A percentile compares a stretch with the other conserved stretches of the same genome.
phyloP scores from a whole-genome alignment of 2,113 vertebrate species.

The Dromaius novaehollandiae region DNA sequence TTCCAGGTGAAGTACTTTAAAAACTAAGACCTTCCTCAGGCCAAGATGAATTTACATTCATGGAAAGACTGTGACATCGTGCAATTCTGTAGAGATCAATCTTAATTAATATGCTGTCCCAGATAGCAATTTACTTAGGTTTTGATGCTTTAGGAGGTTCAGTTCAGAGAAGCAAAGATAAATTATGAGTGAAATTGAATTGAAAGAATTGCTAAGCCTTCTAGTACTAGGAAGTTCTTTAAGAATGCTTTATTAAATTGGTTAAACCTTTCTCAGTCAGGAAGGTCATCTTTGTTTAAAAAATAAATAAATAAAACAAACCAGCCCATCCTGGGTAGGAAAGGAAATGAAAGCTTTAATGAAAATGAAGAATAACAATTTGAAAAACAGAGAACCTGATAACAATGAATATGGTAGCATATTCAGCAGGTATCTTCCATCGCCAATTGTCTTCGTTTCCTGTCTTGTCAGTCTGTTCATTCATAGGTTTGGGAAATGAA shows the following conservation, averaged over 20 bases:
- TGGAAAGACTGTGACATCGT: background rate
- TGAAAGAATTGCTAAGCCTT: background rate
- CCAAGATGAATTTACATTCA: background rate
- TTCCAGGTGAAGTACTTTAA: background rate
- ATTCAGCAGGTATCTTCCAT: background rate
- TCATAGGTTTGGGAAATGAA: background rate
- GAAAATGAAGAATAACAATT: background rate
- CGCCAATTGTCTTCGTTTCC: background rate
- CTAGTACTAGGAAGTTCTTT: background rate
- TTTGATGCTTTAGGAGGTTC: background rate
- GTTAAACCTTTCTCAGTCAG: background rate
- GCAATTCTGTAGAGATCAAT: too few species aligned
- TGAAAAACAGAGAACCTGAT: background rate
- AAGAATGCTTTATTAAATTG: background rate
- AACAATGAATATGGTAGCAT: too few species aligned
- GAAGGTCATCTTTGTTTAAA: background rate
- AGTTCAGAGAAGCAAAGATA: background rate
- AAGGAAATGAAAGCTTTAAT: background rate
- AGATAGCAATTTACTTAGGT: rapidly evolving
- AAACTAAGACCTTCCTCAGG: background rate
- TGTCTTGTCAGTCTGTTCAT: too few species aligned
- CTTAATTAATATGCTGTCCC: rapidly evolving
- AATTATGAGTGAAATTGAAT: background rate
- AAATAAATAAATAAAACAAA: background rate
- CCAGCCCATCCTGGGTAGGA: background rate